A percentile compares a stretch with the other conserved stretches of the same genome.
phyloP scores from a whole-genome alignment of 1,140 invertebrate species.

The Sitodiplosis mosellana region DNA sequence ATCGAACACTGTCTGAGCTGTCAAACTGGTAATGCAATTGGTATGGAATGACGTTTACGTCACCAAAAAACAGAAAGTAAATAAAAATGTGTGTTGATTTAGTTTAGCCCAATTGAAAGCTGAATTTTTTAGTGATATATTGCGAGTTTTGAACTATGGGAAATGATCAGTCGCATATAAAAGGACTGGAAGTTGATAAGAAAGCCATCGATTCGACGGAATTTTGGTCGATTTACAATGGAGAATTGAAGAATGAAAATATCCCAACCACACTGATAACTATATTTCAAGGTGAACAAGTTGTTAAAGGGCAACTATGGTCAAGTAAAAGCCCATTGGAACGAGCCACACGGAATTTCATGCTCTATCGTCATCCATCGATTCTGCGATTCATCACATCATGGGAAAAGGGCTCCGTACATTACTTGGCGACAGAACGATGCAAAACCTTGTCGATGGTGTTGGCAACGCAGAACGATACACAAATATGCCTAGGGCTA shows the following conservation, averaged over 20 bases:
- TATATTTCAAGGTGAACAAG: conserved; percentile 47
- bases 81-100: too few relatives aligned
- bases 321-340: conserved; percentile 42
- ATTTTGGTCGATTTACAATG: conserved; percentile 56
- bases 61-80: too few relatives aligned
- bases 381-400: conserved; percentile 62
- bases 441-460: conserved; percentile 47
- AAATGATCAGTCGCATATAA: conserved; percentile 24
- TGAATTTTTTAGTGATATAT: too few relatives aligned
- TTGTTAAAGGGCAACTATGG: conserved; percentile 40
- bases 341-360: conserved; percentile 57
- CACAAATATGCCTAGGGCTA: conserved; percentile 61
- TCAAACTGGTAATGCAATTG: too few relatives aligned
- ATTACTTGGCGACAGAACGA: conserved; percentile 57
- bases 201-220: conserved; percentile 54
- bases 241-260: conserved; percentile 34
- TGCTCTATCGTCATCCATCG: conserved; percentile 61
- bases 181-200: conserved; percentile 50
- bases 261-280: conserved; percentile 41
- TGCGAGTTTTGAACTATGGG: neutral
- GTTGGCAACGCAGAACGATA: conserved; percentile 37
- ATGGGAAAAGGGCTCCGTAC: conserved; percentile 52
- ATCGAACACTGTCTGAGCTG: too few relatives aligned
- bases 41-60: too few relatives aligned
- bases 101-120: too few relatives aligned